Base-by-base conservation (phyloP, 2,113 vertebrate species). In the Climacteris rufus region DNA sequence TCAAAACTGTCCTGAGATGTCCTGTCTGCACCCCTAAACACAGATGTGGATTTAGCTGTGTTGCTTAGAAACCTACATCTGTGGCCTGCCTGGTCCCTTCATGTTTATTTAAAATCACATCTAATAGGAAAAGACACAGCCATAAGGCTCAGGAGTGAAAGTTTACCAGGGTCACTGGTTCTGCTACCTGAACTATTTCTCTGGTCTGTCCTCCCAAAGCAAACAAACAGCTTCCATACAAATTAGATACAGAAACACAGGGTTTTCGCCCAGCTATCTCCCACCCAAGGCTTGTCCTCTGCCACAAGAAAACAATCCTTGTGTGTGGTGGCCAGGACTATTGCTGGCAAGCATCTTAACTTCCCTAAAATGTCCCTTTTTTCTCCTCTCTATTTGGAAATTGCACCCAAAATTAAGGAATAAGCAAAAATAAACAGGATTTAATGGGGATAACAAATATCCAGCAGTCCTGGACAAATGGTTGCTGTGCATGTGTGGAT, bases 51-150 rank as follows among this genome's bases (percentile, higher is more conserved):
- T 94, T 93, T 83, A 63, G 76, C 57, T 92, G 60, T 70, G 93
- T 96, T 96, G 96, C 95, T 91, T 92, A 66, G 94, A 90, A 94
- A 94, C 89, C 57, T 71, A 50, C 78, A 68, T 89, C 88, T 77
- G 66, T 91, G 90, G 71, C 52, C 83, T 83, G 83, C 71, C 95
- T 86, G 80, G 61, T 96, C 78, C 81, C 68, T 95, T 95, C 92
- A 94, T 83, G 75, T 96, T 96, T 96, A 96, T 96, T 96, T 96
- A 96, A 97, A 97, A 94, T 94, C 83, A 96, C 89, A 91, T 91
- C 88, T 78, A 89, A 95, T 75, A 87, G 76, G 74, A 90, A 85
- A 89, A 84, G 94, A 95, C 88, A 93, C 21, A 68, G 83, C 83
- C 94, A 91, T 90, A 80, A 95, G 78, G 93, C 77, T 90, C 37